A percentile compares a stretch with the other conserved stretches of the same genome.
phyloP scores from a whole-genome alignment of 30 jellyfish, hydroid and myxozoan species.

The Pelagia noctiluca region DNA sequence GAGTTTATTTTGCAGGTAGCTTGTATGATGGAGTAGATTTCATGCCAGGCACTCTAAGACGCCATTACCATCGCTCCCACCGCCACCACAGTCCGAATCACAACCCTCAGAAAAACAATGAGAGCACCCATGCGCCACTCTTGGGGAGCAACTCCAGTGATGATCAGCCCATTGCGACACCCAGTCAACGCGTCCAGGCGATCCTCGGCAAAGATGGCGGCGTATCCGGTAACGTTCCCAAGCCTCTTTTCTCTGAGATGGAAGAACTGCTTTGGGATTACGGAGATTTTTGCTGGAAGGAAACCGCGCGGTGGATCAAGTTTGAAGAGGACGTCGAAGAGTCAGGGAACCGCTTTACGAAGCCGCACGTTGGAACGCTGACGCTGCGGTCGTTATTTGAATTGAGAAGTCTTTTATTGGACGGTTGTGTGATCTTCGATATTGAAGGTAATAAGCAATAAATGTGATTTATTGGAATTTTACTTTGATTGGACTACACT shows the following conservation, averaged over 20 bases:
- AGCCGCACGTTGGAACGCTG: slow-evolving; percentile 72
- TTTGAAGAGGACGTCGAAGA: slow-evolving; percentile 77
- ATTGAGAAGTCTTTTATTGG: slow-evolving; percentile 48
- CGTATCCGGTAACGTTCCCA: slow-evolving; percentile 35
- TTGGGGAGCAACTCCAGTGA: slow-evolving; percentile 4
- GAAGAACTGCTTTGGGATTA: slow-evolving; percentile 68
- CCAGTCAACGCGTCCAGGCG: slow-evolving; percentile 49
- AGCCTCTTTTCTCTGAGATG: slow-evolving; percentile 70
- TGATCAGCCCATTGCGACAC: slow-evolving; percentile 73
- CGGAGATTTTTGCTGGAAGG: slow-evolving; percentile 64
- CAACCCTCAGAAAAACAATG: too few relatives aligned
- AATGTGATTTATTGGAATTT: too few relatives aligned
- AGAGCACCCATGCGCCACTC: too few relatives aligned
- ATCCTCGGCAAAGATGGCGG: slow-evolving; percentile 54
- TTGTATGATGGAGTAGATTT: slow-evolving; percentile 52
- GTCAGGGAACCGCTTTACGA: slow-evolving; percentile 58
- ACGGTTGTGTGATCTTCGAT: slow-evolving; percentile 63
- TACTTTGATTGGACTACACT: too few relatives aligned
- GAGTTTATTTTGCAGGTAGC: slow-evolving; percentile 14
- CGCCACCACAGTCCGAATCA: slow-evolving; percentile 44
- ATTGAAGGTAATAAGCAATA: too few relatives aligned
- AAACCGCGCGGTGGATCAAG: slow-evolving; percentile 73
- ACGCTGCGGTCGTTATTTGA: slow-evolving; percentile 66
- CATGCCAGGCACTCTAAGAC: slow-evolving; percentile 45
- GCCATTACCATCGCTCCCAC: slow-evolving; percentile 29